Base-by-base conservation (phyloP, 2,797 vertebrate species). In the Micromesistius poutassou region DNA sequence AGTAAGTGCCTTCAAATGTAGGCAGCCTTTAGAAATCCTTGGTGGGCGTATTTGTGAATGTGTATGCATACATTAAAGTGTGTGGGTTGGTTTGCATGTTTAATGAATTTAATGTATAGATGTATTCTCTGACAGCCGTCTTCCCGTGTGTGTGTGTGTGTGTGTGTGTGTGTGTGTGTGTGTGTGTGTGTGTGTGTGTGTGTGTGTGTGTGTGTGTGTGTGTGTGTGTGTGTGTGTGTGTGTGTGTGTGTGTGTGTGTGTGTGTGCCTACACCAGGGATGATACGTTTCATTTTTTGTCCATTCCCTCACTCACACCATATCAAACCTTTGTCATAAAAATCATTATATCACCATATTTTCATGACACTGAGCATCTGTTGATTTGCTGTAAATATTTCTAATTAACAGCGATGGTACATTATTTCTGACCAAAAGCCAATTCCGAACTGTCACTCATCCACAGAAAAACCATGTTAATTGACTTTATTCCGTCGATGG, bases 41-140 rank as follows among this genome's bases (percentile, higher is more conserved):
- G 78, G 68, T 75, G 38, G 73, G 74, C 78, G 75, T 78, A 72
- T 84, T 86, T 70, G 78, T 80, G 72, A 33, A 31, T 25, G n/a
- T 82, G 84, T 86, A 84, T 88, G 81, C 79, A 83, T 72, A 79
- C 81, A 83, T 88, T 76, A 78, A 80, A n/a, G 79, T 77, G 74
- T 78, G 86, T 83, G 76, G 83, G 81, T 74, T 79, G 76, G 68
- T 85, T 84, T 33, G 77, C 77, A 82, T 82, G 79, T 78, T 76
- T 76, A 33, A 75, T 70, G n/a, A 30, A 40, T 80, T 78, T 30
- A 7, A n/a, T 79, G 62, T 0, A 81, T 80, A 78, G 82, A 79
- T 40, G 66, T 72, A 75, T 79, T 28, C 74, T 68, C 25, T n/a
- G 33, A 30, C 30, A 46, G 6, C 46, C 33, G 33, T 35, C 33